Base-by-base conservation (phyloP, 2,113 vertebrate species). In the Oncorhynchus kisutch region DNA sequence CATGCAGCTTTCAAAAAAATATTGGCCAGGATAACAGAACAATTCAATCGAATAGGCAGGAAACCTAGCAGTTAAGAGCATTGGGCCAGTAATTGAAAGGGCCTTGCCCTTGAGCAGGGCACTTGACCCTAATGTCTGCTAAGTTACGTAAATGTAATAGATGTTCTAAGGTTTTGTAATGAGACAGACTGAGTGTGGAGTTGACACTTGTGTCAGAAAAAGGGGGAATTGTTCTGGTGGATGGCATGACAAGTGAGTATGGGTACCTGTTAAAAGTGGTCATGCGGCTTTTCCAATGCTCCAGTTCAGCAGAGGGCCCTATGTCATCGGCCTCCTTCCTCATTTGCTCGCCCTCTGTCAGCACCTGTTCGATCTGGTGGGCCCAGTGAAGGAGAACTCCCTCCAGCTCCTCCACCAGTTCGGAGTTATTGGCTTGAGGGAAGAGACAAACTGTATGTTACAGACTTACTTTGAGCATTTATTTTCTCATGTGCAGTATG, bases 251-350 rank as follows among this genome's bases (percentile, higher is more conserved):
- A 54, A 54, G 49, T 13, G 49, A 54, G 49, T 31, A 27, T 24
- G 3, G 25, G 72, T 45, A 96, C 95, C 95, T 95, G 91, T 86
- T 93, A 68, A 96, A 95, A 5, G 84, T 92, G 60, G 91, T 90
- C 92, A 92, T 93, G 76, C 94, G 92, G 78, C 86, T 87, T 84
- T 94, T 95, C 95, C 95, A 96, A 81, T 91, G 77, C 74, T 94
- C 94, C 78, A 96, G 87, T 82, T 96, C 95, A 9, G 93, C 92
- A 18, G 86, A 91, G 0, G 94, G 95, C n/a, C 94, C 94, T 2
- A 90, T 87, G 20, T 95, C 91, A 70, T 94, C 92, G 3, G 93
- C 87, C 85, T 95, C 95, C 86, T 90, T 94, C 85, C 95, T 94
- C 75, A 96, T 91, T 86, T 95, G 94, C 64, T 96, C 91, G 82